These are phyloP conservation scores for Ruditapes philippinarum DNA, from an alignment of 1,140 invertebrate genomes.

Conservation along the genomic window DNA sequence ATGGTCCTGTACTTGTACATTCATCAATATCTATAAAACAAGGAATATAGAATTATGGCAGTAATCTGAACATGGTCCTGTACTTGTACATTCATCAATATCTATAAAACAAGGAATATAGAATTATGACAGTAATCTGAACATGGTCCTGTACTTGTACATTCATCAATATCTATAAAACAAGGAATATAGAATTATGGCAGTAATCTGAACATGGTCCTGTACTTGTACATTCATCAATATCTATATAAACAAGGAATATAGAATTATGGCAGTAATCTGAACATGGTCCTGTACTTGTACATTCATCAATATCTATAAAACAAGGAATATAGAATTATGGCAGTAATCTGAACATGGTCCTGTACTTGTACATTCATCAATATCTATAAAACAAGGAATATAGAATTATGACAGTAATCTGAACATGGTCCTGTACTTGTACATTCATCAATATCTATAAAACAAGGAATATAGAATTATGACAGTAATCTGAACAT, in stretches of 20 bases:
- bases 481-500: too few relatives aligned
- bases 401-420: too few relatives aligned
- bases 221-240: slow-evolving; percentile 88
- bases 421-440: too few relatives aligned
- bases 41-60: slow-evolving; percentile 89
- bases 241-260: slow-evolving; percentile 84
- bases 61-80: slow-evolving; percentile 88
- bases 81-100: slow-evolving; percentile 88
- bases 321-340: neutral
- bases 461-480: too few relatives aligned
- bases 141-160: slow-evolving; percentile 87
- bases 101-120: slow-evolving; percentile 85
- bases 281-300: slow-evolving; percentile 87
- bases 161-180: slow-evolving; percentile 89
- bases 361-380: too few relatives aligned
- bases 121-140: slow-evolving; percentile 89
- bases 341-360: too few relatives aligned
- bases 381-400: too few relatives aligned
- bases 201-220: slow-evolving; percentile 89
- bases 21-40: slow-evolving; percentile 88
- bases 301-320: slow-evolving; percentile 86
- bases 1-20: slow-evolving; percentile 87
- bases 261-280: slow-evolving; percentile 89
- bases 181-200: slow-evolving; percentile 87
- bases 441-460: too few relatives aligned